These are phyloP conservation scores for Pteronotus mesoamericanus DNA, from an alignment of 2,797 vertebrate genomes.

Conservation along the genomic window DNA sequence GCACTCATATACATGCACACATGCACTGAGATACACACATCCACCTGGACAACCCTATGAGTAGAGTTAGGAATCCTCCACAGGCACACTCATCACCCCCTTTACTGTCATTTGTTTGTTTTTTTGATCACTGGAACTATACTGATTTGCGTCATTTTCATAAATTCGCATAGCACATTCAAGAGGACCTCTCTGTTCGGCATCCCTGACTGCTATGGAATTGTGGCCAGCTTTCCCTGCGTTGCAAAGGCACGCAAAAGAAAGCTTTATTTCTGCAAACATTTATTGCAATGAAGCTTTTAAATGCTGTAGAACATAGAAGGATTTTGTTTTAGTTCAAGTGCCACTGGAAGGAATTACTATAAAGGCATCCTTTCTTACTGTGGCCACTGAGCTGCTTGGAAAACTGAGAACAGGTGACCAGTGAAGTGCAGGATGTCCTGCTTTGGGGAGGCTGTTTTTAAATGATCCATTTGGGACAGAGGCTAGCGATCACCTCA, in stretches of 20 bases:
- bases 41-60: not conserved
- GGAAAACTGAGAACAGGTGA: not conserved
- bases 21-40: not conserved
- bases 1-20: too few species aligned
- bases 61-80: not conserved
- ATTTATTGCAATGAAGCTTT: conserved; percentile 53
- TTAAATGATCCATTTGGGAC: not conserved
- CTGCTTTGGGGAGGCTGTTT: not conserved
- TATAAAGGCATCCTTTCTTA: conserved; percentile 32
- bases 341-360: conserved; percentile 29
- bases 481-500: not conserved
- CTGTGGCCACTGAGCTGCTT: not conserved
- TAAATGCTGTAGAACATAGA: conserved; percentile 43
- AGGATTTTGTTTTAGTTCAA: conserved; percentile 68
- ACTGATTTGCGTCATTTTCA: conserved; percentile 63
- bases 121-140: conserved; percentile 45
- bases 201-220: conserved; percentile 29
- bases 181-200: not conserved
- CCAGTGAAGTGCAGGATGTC: not conserved
- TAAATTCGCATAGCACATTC: conserved; percentile 63
- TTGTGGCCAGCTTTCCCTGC: conserved; percentile 27
- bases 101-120: conserved; percentile 52
- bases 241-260: conserved; percentile 50
- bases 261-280: conserved; percentile 51
- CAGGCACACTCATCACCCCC: conserved; percentile 6